These are phyloP conservation scores for Crambe crambe DNA, from an alignment of 37 sponge, comb jelly and placozoan species.

Conservation along the genomic window DNA sequence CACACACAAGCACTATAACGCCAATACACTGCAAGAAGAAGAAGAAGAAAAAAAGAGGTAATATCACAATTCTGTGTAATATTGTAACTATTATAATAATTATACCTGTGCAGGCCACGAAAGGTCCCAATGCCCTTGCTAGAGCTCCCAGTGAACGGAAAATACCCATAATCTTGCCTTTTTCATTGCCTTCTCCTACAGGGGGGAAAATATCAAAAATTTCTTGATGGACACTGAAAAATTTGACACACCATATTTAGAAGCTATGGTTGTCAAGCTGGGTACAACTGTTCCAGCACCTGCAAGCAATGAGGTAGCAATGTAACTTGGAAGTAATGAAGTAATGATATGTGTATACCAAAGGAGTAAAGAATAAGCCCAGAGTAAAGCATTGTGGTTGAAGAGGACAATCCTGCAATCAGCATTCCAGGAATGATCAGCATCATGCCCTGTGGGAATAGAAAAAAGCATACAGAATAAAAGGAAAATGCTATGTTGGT, in stretches of 20 bases:
- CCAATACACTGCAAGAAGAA: constrained; percentile 73
- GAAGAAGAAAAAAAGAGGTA: neutral
- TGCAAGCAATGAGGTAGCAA: neutral
- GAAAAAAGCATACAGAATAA: neutral
- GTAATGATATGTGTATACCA: constrained; percentile 40
- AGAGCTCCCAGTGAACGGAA: constrained; percentile 92
- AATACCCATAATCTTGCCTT: constrained; percentile 90
- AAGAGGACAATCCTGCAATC: constrained; percentile 59
- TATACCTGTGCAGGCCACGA: constrained; percentile 70
- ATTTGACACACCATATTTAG: constrained; percentile 60
- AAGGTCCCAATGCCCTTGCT: constrained; percentile 84
- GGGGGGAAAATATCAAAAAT: neutral
- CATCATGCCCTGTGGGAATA: constrained; percentile 59
- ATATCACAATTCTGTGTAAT: neutral
- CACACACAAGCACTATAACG: constrained; percentile 73
- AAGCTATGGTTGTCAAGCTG: constrained; percentile 75
- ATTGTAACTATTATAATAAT: neutral
- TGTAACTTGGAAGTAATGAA: neutral
- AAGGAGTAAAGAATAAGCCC: constrained; percentile 83
- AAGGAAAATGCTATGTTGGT: too few species aligned
- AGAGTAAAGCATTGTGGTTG: constrained; percentile 52
- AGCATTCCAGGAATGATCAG: constrained; percentile 79
- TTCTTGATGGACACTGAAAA: neutral
- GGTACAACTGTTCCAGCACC: constrained; percentile 87
- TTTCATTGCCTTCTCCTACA: constrained; percentile 80